Conservation (phyloP, 2,888 invertebrate genomes). For the Cetonia aurata region DNA sequence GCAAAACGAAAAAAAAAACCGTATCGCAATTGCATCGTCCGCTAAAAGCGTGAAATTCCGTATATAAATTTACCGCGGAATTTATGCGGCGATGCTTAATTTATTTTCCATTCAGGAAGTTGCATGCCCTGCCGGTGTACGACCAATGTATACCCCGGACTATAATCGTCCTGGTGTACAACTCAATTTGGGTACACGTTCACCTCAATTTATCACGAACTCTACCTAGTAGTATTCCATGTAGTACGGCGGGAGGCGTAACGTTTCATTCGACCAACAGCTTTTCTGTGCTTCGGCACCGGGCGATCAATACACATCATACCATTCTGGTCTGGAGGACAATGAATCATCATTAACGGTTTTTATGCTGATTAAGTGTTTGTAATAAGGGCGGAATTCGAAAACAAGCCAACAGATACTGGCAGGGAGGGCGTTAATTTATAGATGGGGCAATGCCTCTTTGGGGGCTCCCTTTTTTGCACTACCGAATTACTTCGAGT, state of each 20-base stretch:
- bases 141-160: not conserved
- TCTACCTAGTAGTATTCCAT: not conserved
- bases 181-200: constrained; percentile 32
- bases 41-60: too few species aligned
- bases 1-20: too few species aligned
- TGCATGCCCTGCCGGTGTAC: constrained; percentile 27
- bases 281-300: constrained; percentile 11
- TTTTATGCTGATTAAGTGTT: constrained; percentile 41
- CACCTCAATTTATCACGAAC: constrained; percentile 33
- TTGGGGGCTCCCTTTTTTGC: constrained; percentile 9
- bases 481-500: constrained; percentile 12
- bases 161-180: constrained; percentile 31
- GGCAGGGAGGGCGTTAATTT: constrained; percentile 16
- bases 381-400: constrained; percentile 35
- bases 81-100: not conserved
- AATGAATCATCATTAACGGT: constrained; percentile 43
- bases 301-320: constrained; percentile 35
- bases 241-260: constrained; percentile 6
- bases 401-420: constrained; percentile 29
- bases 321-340: constrained; percentile 25
- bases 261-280: not conserved
- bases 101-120: constrained; percentile 24
- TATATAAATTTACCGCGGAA: too few species aligned
- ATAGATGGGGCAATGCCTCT: constrained; percentile 19
- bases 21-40: too few species aligned